Base-by-base conservation (phyloP, 2,888 invertebrate species). In the Tethea ocularis region DNA sequence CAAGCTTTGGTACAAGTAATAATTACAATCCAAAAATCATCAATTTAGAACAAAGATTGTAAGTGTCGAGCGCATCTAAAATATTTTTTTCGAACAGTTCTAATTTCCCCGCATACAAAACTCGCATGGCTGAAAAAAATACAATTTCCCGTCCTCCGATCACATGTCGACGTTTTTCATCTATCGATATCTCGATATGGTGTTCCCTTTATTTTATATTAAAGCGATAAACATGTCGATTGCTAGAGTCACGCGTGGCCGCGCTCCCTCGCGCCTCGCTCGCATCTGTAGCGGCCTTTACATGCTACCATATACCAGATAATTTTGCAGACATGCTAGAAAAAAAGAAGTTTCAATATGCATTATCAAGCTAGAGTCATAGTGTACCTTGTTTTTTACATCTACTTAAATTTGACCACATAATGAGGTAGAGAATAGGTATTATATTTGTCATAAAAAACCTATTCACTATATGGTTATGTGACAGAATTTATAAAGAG, bases 171-270 rank as follows among this genome's bases (percentile, higher is more conserved):
- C 83, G 83, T 89, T 89, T 88, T 86, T 89, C 88, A 86, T 89
- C 80, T 84, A 88, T 88, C 84, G 88, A 82, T 88, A 87, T 84
- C 87, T 88, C 84, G 88, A 82, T 88, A 87, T 84, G 72, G 69
- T 75, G 78, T 86, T 89, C 89, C 88, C 87, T 91, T 91, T 92
- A 91, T 92, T 91, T 92, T 91, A 92, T 92, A 93, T 92, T 91
- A 92, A 92, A 86, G 90, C 91, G 92, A 92, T 92, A 93, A 93
- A 92, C 91, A 93, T 93, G 93, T 91, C 93, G 92, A 91, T 92
- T 86, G 84, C 77, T 80, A 83, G 84, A 86, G 82, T 82, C 87
- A 91, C 88, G 92, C 90, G 83, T 86, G 91, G 89, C 78, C 84
- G 89, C 85, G 70, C 88, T 82, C 90, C 91, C 89, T 86, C 74